These are phyloP conservation scores for Xiphydria camelus DNA, from an alignment of 2,888 invertebrate species.

Conservation along the genomic window DNA sequence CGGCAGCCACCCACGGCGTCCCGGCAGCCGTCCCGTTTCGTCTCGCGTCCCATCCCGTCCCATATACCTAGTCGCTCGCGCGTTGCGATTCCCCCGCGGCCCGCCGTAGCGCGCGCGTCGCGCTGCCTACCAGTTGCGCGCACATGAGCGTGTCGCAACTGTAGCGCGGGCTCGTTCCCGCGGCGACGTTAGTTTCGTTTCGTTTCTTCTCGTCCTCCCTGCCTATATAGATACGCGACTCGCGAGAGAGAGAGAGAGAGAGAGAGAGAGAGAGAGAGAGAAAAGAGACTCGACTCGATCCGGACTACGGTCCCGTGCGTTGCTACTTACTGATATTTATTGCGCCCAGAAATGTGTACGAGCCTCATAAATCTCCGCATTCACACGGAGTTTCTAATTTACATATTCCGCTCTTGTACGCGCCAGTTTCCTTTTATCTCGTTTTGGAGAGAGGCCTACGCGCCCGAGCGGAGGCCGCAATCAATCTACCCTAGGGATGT, in stretches of 20 bases:
- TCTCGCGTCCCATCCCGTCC: slow-evolving; percentile 18
- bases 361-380: slow-evolving; percentile 58
- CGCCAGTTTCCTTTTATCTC: slow-evolving; percentile 8
- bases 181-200: background rate
- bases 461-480: slow-evolving; percentile 2
- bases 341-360: slow-evolving; percentile 57
- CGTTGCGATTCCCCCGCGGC: slow-evolving; percentile 20
- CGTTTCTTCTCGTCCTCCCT: slow-evolving; percentile 7
- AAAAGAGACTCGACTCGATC: slow-evolving; percentile 30
- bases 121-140: background rate
- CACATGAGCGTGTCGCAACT: too few relatives aligned
- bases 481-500: slow-evolving; percentile 7
- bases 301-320: slow-evolving; percentile 46
- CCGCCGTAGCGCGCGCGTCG: slow-evolving; percentile 8
- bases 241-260: too few relatives aligned
- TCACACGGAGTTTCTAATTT: slow-evolving; percentile 58
- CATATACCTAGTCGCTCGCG: too few relatives aligned
- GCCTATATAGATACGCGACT: too few relatives aligned
- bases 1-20: slow-evolving; percentile 37
- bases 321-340: slow-evolving; percentile 59
- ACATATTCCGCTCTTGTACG: slow-evolving; percentile 46
- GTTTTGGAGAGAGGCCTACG: slow-evolving; percentile 3
- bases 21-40: slow-evolving; percentile 28
- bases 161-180: too few relatives aligned
- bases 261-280: background rate